Base-by-base conservation (phyloP, 2,888 invertebrate genomes). In the Cyclophora albipunctata region DNA sequence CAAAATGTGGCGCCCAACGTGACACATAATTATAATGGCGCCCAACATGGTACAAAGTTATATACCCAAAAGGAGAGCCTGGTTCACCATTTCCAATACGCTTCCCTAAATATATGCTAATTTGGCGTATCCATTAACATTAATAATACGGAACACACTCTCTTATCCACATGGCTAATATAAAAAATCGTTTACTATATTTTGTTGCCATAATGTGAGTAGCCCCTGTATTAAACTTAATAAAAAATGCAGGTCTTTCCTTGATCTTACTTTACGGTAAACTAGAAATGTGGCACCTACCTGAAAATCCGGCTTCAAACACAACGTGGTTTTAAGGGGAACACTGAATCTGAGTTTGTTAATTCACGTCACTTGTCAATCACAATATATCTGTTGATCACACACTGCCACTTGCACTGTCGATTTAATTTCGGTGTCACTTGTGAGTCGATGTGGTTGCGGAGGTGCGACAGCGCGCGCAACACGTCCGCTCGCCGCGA, bases 371-470 rank as follows among this genome's bases (percentile, higher is more conserved):
- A 71, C 78, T 67, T 68, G 67, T 73, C 59, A 75, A 69, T 67
- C 76, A 78, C 77, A 69, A 69, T 65, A 66, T 62, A 71, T 67
- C 58, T 50, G 48, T 42, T 34, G 48, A 50, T 52, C 65, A 61
- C 55, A 55, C 78, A 81, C 78, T 67, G 60, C 66, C 77, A 78
- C 77, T 70, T 64, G 65, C 79, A 79, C 80, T 73, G 68, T 68
- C 69, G 69, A 52, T 50, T 40, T 41, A 58, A 66, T 74, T 71
- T 72, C 75, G 78, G 66, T 74, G 73, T 61, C 81, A 81, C 82
- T 73, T 71, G 69, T 66, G 77, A 78, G 77, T 73, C 69, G 74
- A 62, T 62, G 64, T 65, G 68, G 62, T 62, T 60, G 58, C 62
- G 58, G 63, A 54, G 54, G 55, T 60, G 54, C 50, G 60, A 49